phyloP scores from a whole-genome alignment of 2,113 vertebrate genomes.

The Oryctolagus cuniculus region DNA sequence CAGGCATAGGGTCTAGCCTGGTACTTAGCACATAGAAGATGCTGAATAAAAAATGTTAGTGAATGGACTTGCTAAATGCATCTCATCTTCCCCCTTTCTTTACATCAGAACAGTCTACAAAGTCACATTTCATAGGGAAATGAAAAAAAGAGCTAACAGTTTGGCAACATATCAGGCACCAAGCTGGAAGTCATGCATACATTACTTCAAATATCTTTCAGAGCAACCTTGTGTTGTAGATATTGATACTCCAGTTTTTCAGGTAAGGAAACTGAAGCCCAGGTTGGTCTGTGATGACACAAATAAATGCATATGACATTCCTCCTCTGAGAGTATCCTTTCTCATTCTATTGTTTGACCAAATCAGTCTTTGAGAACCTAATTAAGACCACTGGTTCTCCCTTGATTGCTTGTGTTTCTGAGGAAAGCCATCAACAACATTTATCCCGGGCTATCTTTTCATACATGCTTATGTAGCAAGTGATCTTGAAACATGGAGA shows the following conservation, averaged over 20 bases:
- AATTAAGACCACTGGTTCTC: neutral
- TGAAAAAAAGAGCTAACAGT: neutral
- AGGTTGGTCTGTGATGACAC: neutral
- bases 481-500: neutral
- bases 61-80: neutral
- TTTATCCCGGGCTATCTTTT: neutral
- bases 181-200: neutral
- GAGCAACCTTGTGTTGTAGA: neutral
- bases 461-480: neutral
- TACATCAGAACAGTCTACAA: neutral
- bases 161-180: neutral
- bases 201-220: neutral
- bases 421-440: neutral
- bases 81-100: neutral
- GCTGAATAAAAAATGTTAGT: neutral
- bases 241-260: slow-evolving; percentile 9
- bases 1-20: neutral
- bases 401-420: neutral
- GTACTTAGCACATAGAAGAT: neutral
- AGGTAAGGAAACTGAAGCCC: neutral
- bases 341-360: slow-evolving; percentile 12
- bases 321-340: neutral
- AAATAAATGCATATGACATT: neutral
- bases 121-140: neutral
- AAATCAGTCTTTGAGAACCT: neutral